A percentile compares a stretch with the other conserved stretches of the same genome.
Conservation (phyloP, 2,113 vertebrate species). For the Callionymus lyra region DNA sequence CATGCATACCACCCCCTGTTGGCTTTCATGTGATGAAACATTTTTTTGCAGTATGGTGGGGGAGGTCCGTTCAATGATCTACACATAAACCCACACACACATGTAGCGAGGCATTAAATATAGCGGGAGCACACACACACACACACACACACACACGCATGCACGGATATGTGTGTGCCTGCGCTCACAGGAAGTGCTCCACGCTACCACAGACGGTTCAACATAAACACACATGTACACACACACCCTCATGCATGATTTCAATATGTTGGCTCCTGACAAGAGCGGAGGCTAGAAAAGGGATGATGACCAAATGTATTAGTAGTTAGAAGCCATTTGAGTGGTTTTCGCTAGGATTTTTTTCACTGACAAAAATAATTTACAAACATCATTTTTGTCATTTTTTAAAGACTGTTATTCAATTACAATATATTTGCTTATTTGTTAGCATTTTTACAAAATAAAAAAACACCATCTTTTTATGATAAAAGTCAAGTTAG, state of each 20-base stretch:
- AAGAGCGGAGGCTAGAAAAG: too few species aligned
- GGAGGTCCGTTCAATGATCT: too few species aligned
- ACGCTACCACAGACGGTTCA: conserved; percentile 12
- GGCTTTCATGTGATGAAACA: conserved; percentile 67
- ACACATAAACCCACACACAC: conserved; percentile 3
- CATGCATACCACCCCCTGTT: conserved; percentile 70
- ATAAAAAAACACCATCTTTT: too few species aligned
- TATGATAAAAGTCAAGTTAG: too few species aligned
- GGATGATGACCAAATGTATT: too few species aligned
- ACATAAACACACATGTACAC: conserved; percentile 3
- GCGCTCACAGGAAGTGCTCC: conserved; percentile 4
- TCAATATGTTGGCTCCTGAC: conserved; percentile 2
- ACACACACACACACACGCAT: conserved; percentile 7
- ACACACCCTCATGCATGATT: conserved; percentile 1
- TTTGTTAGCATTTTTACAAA: too few species aligned
- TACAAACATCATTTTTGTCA: too few species aligned
- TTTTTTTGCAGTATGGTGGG: conserved; percentile 43
- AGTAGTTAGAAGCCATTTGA: not conserved
- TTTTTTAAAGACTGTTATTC: too few species aligned
- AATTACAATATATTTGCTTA: too few species aligned
- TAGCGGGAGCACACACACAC: conserved; percentile 5
- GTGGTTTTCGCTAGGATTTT: too few species aligned
- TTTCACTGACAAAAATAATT: too few species aligned
- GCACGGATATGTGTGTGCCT: not conserved
- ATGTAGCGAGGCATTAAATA: conserved; percentile 4